These are phyloP conservation scores for Enhydra lutris DNA, from an alignment of 2,113 vertebrate genomes.

Conservation along the genomic window DNA sequence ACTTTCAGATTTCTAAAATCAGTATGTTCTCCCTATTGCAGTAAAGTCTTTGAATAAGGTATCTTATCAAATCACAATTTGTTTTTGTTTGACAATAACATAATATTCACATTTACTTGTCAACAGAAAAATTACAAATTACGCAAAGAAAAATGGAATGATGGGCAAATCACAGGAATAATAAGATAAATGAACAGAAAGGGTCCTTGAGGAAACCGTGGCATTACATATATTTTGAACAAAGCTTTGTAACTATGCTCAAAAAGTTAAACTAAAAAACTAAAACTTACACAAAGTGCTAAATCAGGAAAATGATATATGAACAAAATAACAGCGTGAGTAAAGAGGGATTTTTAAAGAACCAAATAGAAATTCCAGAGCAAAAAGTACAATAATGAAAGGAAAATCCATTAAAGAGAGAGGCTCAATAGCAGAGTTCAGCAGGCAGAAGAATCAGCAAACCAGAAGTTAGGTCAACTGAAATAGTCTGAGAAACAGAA, in stretches of 20 bases:
- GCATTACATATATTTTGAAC: background rate
- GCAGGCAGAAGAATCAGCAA: background rate
- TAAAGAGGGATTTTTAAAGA: background rate
- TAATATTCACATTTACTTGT: background rate
- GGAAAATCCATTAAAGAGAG: background rate
- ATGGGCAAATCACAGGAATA: background rate
- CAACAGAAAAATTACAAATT: background rate
- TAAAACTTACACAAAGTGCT: background rate
- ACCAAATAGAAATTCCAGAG: background rate
- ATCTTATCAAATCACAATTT: background rate
- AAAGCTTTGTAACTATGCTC: background rate
- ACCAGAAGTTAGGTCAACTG: background rate
- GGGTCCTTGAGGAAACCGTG: background rate
- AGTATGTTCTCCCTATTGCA: background rate
- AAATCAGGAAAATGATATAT: background rate
- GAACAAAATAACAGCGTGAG: background rate
- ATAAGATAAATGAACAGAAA: background rate
- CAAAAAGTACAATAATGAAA: background rate
- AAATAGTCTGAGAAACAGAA: background rate
- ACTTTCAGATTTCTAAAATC: background rate
- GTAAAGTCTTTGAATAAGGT: background rate
- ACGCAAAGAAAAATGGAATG: background rate
- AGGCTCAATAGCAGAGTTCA: background rate
- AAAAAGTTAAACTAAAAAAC: background rate
- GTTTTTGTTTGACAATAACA: background rate